Evolutionary conservation across 2,113 vertebrate species (phyloP).

Genomic region (Cinclus cinclus): DNA sequence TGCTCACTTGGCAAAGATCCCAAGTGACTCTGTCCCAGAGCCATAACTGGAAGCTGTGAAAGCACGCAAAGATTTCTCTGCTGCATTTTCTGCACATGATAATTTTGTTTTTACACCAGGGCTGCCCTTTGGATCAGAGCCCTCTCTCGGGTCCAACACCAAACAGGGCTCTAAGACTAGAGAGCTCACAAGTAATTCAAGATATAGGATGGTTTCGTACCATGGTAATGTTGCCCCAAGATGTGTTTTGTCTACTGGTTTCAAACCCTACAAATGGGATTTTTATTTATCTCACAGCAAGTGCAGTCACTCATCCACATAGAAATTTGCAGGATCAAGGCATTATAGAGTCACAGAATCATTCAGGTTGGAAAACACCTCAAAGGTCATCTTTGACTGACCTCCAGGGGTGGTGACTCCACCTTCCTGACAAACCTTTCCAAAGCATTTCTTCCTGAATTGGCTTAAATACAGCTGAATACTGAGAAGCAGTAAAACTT

Average conservation of each 20-base stretch:
- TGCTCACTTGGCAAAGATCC: conserved; percentile 67
- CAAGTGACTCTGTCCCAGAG: neutral
- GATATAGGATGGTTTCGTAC: neutral
- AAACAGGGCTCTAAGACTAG: neutral
- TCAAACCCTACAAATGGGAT: neutral
- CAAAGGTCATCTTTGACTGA: neutral
- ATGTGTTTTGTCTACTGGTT: neutral
- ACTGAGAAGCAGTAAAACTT: neutral
- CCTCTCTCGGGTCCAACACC: neutral
- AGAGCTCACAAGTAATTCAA: neutral
- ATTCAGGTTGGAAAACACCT: neutral
- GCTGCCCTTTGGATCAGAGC: neutral
- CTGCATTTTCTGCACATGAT: neutral
- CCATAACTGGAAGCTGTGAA: conserved; percentile 42
- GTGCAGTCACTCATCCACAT: neutral
- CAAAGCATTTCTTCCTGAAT: neutral
- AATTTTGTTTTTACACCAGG: neutral
- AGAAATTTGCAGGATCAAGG: neutral
- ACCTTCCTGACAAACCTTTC: neutral
- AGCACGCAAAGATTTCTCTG: neutral
- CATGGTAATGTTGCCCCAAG: neutral
- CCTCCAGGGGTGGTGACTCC: neutral
- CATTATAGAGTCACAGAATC: neutral
- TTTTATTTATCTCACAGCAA: rapidly evolving
- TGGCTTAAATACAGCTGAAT: neutral